phyloP scores from a whole-genome alignment of 2,113 vertebrate genomes.

The Pelodiscus sinensis region DNA sequence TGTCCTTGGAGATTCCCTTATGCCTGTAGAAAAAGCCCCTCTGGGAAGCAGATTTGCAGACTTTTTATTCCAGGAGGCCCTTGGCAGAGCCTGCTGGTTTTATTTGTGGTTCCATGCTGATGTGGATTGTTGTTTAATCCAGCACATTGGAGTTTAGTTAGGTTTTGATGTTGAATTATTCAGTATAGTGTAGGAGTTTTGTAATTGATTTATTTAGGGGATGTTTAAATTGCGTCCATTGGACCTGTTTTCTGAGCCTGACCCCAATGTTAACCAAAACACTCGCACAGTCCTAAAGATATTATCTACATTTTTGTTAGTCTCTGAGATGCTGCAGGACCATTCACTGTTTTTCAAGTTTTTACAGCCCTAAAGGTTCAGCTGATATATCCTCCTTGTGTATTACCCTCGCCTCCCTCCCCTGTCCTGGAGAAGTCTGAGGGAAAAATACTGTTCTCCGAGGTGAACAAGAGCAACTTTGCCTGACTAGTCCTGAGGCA shows the following conservation, averaged over 20 bases:
- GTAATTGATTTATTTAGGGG: not conserved
- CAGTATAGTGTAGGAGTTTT: not conserved
- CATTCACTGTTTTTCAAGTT: too few species aligned
- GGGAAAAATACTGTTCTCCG: accelerated
- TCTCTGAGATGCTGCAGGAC: too few species aligned
- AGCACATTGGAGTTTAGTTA: conserved; percentile 22
- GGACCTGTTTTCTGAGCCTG: not conserved
- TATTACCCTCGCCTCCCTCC: too few species aligned
- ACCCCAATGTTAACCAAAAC: not conserved
- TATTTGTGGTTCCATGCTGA: conserved; percentile 68
- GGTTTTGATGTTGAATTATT: conserved; percentile 1
- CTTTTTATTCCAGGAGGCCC: conserved; percentile 34
- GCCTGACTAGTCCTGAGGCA: not conserved
- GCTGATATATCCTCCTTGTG: not conserved
- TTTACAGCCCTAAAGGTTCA: not conserved
- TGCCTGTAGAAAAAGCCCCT: conserved; percentile 45
- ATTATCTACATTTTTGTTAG: too few species aligned
- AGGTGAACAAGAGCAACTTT: accelerated
- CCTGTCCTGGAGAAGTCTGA: not conserved
- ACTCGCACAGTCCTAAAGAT: not conserved
- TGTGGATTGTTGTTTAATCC: conserved; percentile 52
- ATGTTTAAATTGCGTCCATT: not conserved
- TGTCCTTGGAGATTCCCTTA: conserved; percentile 20
- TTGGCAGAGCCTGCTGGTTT: conserved; percentile 51
- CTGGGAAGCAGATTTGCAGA: conserved; percentile 39